Evolutionary conservation across 2,797 vertebrate genomes (phyloP).

Genomic region (Chelon auratus): DNA sequence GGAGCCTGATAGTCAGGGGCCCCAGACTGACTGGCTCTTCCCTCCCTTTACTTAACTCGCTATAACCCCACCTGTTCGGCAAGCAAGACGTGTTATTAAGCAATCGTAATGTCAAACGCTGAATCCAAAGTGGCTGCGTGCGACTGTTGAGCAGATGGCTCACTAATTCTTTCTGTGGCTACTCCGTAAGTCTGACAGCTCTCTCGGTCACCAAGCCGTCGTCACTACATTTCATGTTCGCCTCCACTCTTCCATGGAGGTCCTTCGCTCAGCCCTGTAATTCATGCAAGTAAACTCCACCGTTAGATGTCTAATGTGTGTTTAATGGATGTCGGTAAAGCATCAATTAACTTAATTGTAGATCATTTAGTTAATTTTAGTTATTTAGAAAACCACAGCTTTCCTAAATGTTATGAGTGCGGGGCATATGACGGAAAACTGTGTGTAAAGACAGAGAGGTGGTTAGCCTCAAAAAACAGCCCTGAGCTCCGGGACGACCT

Average conservation of each 20-base stretch:
- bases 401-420: constrained; percentile 77
- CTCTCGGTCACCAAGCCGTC: constrained; percentile 53
- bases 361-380: constrained; percentile 85
- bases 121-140: constrained; percentile 1
- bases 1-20: constrained; percentile 61
- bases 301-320: constrained; percentile 80
- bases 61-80: constrained; percentile 31
- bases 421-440: constrained; percentile 71
- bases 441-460: constrained; percentile 63
- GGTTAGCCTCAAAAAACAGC: constrained; percentile 78
- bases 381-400: constrained; percentile 83
- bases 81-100: constrained; percentile 27
- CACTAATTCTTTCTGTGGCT: constrained; percentile 56
- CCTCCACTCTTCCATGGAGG: constrained; percentile 74
- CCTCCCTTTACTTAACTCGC: constrained; percentile 19
- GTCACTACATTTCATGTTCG: constrained; percentile 65
- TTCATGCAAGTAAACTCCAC: constrained; percentile 75
- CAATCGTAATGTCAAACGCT: constrained; percentile 22
- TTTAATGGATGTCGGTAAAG: constrained; percentile 78
- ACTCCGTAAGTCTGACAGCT: constrained; percentile 57
- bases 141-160: constrained; percentile 62
- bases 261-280: constrained; percentile 78
- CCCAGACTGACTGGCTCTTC: constrained; percentile 66
- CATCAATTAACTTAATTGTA: constrained; percentile 83
- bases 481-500: constrained; percentile 60